Evolutionary conservation across 1,140 invertebrate species (phyloP).

Genomic region (Zeugodacus cucurbitae): DNA sequence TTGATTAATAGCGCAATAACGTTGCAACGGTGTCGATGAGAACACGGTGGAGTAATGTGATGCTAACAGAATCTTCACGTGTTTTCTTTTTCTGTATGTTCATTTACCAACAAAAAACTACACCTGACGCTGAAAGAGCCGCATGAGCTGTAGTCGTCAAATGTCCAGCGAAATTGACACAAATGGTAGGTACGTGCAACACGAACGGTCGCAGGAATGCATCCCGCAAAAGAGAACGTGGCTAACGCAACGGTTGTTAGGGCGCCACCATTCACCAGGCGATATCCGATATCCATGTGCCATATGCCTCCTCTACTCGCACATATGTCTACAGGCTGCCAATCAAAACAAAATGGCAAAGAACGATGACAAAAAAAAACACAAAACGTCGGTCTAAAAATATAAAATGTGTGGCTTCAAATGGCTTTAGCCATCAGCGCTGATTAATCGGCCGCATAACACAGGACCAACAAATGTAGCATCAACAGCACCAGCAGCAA

Average conservation of each 20-base stretch:
- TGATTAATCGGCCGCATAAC: neutral
- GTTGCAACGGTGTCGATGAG: neutral
- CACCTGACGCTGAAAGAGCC: neutral
- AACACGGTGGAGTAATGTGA: neutral
- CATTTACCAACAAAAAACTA: neutral
- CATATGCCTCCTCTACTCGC: neutral
- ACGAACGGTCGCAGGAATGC: neutral
- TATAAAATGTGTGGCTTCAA: neutral
- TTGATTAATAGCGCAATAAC: conserved; percentile 21
- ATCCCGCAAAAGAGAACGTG: neutral
- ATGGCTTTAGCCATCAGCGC: conserved; percentile 4
- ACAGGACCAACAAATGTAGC: neutral
- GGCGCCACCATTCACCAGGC: neutral
- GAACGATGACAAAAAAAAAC: neutral
- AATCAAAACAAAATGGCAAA: neutral
- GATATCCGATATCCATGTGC: neutral
- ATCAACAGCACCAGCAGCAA: neutral
- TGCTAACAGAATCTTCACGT: neutral
- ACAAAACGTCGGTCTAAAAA: neutral
- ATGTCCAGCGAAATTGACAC: conserved; percentile 4
- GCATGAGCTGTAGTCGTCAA: neutral
- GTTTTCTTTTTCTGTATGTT: neutral
- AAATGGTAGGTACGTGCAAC: conserved; percentile 11
- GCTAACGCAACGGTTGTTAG: neutral
- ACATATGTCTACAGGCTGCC: neutral